phyloP scores from a whole-genome alignment of 2,888 invertebrate genomes.

The Diaphora mendica region DNA sequence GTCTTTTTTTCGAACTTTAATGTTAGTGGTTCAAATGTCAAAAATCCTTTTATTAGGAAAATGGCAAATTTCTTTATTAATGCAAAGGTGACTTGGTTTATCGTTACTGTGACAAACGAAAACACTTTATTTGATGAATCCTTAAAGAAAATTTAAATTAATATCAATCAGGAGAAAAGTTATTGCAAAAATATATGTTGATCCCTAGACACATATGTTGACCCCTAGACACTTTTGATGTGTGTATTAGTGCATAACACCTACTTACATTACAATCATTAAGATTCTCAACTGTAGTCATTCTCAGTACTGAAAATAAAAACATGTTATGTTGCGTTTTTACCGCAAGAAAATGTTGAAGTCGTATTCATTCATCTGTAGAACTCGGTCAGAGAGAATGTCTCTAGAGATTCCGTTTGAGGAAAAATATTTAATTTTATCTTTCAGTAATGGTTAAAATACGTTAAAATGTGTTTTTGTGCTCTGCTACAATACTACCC shows the following conservation, averaged over 20 bases:
- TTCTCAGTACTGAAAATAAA: constrained; percentile 32
- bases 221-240: too few species aligned
- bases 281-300: constrained; percentile 46
- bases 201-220: too few species aligned
- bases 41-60: too few species aligned
- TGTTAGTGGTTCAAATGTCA: too few species aligned
- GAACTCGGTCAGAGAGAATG: constrained; percentile 8
- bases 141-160: too few species aligned
- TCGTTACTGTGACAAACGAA: too few species aligned
- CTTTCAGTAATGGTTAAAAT: background rate
- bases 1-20: too few species aligned
- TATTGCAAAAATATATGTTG: too few species aligned
- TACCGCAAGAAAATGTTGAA: constrained; percentile 10
- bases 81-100: too few species aligned
- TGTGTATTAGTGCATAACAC: constrained; percentile 57
- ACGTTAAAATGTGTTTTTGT: background rate
- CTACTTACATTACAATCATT: constrained; percentile 53
- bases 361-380: constrained; percentile 9
- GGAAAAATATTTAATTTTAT: background rate
- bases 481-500: background rate
- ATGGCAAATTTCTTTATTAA: too few species aligned
- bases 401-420: background rate
- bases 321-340: constrained; percentile 12
- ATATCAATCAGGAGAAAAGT: too few species aligned
- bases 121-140: too few species aligned